These are phyloP conservation scores for Anastrepha ludens DNA, from an alignment of 1,140 invertebrate genomes.

Conservation along the genomic window DNA sequence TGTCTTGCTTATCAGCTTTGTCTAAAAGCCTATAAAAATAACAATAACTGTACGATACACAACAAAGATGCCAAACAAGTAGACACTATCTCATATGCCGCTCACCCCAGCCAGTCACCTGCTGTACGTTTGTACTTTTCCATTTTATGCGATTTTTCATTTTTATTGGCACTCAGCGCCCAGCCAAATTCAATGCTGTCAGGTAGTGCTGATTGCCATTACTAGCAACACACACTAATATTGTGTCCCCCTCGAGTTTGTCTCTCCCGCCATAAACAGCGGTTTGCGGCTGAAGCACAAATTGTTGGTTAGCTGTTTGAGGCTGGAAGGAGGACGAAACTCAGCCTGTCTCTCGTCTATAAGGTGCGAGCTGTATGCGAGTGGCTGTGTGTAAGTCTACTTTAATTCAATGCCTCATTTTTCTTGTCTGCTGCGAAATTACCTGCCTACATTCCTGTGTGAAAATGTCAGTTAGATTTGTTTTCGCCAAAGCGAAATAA, in stretches of 20 bases:
- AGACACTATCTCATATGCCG: background rate
- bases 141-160: conserved; percentile 20
- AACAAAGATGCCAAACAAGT: background rate
- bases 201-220: background rate
- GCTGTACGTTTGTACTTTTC: background rate
- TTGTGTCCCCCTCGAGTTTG: no score
- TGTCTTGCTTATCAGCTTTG: background rate
- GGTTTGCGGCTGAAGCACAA: background rate
- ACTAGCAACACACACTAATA: background rate
- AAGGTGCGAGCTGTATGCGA: no score
- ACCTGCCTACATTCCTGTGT: background rate
- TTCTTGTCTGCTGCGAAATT: background rate
- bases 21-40: background rate
- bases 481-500: background rate
- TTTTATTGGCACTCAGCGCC: background rate
- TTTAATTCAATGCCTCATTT: background rate
- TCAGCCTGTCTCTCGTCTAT: background rate
- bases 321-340: no score
- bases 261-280: background rate
- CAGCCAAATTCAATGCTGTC: background rate
- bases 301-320: no score
- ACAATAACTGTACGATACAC: background rate
- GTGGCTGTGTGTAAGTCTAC: no score
- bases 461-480: conserved; percentile 21
- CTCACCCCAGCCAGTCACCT: background rate